phyloP scores from a whole-genome alignment of 2,888 invertebrate species.

The Lepidonotus clava region DNA sequence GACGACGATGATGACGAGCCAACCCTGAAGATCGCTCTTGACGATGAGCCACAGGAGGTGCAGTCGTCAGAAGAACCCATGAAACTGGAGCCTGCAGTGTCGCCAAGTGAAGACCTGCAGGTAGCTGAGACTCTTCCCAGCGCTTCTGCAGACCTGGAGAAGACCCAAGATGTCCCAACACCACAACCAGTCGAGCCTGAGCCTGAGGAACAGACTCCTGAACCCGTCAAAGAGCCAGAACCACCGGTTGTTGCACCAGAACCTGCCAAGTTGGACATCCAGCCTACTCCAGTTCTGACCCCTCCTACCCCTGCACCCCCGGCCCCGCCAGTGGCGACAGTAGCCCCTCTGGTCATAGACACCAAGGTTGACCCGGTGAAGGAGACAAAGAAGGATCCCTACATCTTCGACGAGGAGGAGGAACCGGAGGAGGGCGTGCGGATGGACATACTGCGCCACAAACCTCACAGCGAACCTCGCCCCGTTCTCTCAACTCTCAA shows the following conservation, averaged over 20 bases:
- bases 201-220: background rate
- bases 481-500: background rate
- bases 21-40: too few relatives aligned
- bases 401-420: conserved; percentile 26
- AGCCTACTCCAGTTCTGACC: conserved; percentile 20
- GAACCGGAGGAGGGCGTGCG: conserved; percentile 42
- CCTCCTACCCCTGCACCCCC: background rate
- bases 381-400: conserved; percentile 31
- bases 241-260: background rate
- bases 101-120: too few relatives aligned
- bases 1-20: too few relatives aligned
- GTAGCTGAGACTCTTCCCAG: too few relatives aligned
- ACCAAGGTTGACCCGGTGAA: conserved; percentile 37
- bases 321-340: background rate
- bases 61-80: too few relatives aligned
- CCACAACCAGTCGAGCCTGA: conserved; percentile 25
- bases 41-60: too few relatives aligned
- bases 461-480: background rate
- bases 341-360: background rate
- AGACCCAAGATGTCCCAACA: too few relatives aligned
- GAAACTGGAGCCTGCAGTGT: too few relatives aligned
- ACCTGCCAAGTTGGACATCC: background rate
- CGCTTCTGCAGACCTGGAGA: too few relatives aligned
- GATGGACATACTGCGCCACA: conserved; percentile 26
- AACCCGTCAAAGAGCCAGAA: background rate